Evolutionary conservation across 2,888 invertebrate genomes (phyloP), one percentile per base, ranked within the genome.

Genomic region (Drosophila suboccidentalis): DNA sequence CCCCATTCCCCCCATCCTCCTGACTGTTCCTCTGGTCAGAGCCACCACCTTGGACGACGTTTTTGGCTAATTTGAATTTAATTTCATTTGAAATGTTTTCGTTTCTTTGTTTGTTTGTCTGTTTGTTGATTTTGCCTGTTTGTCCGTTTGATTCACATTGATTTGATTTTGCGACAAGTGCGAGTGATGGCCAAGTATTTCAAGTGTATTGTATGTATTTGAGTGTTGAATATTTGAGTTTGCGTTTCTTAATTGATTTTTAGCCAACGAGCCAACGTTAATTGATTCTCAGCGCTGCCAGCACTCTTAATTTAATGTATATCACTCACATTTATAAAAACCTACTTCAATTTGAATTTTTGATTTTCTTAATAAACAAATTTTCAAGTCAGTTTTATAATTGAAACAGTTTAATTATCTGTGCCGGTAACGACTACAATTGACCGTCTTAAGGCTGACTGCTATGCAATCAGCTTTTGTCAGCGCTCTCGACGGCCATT

Each of bases 51-150:
- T 61, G 59, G 62, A 65, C 77, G 58, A 65, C 60, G 63, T 69
- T 69, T 72, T 80, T 53, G 63, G 61, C 69, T 78, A 80, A 80
- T 78, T 78, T 73, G 73, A 77, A 70, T 80, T 77, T 77, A 69
- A 79, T 80, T 79, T 79, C 60, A 80, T 76, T 80, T 71, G 60
- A 74, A 71, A 79, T 60, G 64, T 71, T 73, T 61, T 71, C 62
- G 57, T 62, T 64, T 32, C 15, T 44, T 51, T 13, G 17, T 44
- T 51, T 47, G 47, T 59, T 70, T 62, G 66, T 29, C 29, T 29
- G 17, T 44, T 43, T 53, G 51, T 54, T 43, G 60, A 13, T 55
- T 57, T 57, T 51, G 34, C 46, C 26, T 46, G 66, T 61, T 60
- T 74, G 62, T 63, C 38, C 50, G 43, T 59, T 70, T 65, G 66